Evolutionary conservation across 1,140 invertebrate species (phyloP), one percentile per base, ranked within the genome.

Genomic region (Zaprionus ghesquierei): DNA sequence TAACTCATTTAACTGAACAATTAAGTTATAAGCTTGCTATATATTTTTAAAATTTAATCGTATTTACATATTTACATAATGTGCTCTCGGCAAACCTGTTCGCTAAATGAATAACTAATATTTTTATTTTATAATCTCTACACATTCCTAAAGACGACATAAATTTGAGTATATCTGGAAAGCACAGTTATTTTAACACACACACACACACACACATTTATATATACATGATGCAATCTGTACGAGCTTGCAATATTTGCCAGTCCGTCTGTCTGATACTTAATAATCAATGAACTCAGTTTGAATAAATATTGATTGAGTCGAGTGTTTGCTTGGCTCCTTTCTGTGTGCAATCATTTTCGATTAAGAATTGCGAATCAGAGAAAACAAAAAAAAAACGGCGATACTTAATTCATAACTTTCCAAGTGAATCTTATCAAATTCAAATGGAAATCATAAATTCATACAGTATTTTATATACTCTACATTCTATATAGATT

Each of bases 381-480:
- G n/a, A n/a, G 9, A 29, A 29, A 27, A 27, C 4, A 4, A 27
- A 27, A 3, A 27, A 29, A 29, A 29, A 29, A 2, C 27, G 9
- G 6, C 27, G 3, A 22, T 46, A 46, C 41, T 46, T 46, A 46
- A 46, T 46, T 46, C 41, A 22, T 46, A 46, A 46, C 15, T 46
- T n/a, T 46, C 1, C 6, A 15, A 13, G n/a, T 1, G 31, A 22
- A 10, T 46, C 61, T 63, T 63, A 63, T 63, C 61, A 63, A 44
- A 20, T 54, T 44, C 4, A 44, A 51, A 62, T 51, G 9, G 46
- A 29, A 29, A 29, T 29, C 27, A 15, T 1, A 46, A 46, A 46
- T 18, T 5, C 13, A 27, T 51, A 27, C n/a, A 27, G n/a, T 62
- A 38, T 62, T 51, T 60, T 59, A 49, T 22, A 23, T 23, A 51